Evolutionary conservation across 2,888 invertebrate species (phyloP), one percentile per base, ranked within the genome.

Genomic region (Alitta virens): DNA sequence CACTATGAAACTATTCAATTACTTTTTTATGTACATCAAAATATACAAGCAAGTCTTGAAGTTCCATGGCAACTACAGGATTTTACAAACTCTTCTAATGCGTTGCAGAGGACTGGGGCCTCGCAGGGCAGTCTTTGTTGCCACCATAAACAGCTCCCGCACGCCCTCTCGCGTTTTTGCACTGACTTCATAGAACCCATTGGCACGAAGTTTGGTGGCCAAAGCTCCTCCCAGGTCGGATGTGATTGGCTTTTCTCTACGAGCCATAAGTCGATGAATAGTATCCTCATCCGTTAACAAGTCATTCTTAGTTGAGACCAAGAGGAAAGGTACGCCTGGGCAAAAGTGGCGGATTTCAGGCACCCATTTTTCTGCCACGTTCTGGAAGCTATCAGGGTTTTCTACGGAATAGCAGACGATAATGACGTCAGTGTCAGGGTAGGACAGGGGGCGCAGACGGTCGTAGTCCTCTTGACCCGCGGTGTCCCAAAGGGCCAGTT

Each of bases 401-500:
- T 57, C 57, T 7, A 57, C 57, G 2, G 49, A 43, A 49, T 49
- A 57, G 49, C 57, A 57, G 43, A 57, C 43, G 50, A 57, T 16
- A 25, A 57, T 40, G 27, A 57, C 57, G 26, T 57, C 57, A 2
- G 57, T 57, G 50, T 57, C 50, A 1, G 57, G 57, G 57, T 57
- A 57, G 57, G 57, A 57, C 26, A 57, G 27, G 2, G 57, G 57
- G 5, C 57, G 49, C 49, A 57, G 49, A 25, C 57, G 49, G 33
- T 57, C 57, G 26, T 57, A 57, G 57, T 46, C 57, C 33, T 57
- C 57, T 23, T 57, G 57, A 9, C 57, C 57, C 7, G 57, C 57
- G 1, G 57, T 57, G 33, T 57, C 57, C 57, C 57, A 57, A n/a
- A 57, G 50, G 12, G 57, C 57, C 25, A 57, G 26, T 23, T 57